Conservation (phyloP, 2,888 invertebrate species). For the Thelaira solivaga region DNA sequence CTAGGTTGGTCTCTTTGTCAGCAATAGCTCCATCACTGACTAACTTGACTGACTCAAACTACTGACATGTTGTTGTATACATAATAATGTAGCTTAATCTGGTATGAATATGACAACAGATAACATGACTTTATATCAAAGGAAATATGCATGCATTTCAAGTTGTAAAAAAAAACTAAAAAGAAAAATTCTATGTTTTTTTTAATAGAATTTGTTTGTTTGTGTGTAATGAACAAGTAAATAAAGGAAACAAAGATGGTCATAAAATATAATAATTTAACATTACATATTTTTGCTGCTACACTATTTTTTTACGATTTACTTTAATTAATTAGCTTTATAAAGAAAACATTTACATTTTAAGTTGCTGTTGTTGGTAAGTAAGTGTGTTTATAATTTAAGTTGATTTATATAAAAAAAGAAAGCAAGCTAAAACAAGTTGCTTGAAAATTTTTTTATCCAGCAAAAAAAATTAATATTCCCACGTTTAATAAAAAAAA, state of each 20-base stretch:
- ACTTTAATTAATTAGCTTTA: conserved; percentile 53
- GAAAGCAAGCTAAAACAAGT: conserved; percentile 50
- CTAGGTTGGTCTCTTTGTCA: conserved; percentile 23
- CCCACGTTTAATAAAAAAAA: conserved; percentile 59
- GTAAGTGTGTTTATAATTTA: neutral
- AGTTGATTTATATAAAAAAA: neutral
- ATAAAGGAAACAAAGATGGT: conserved; percentile 37
- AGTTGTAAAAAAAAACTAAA: neutral
- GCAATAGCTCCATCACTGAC: conserved; percentile 21
- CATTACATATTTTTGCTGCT: conserved; percentile 43
- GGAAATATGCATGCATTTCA: conserved; percentile 36
- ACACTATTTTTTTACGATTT: conserved; percentile 26
- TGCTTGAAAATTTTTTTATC: conserved; percentile 18
- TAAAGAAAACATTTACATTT: conserved; percentile 51
- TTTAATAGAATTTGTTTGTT: conserved; percentile 37
- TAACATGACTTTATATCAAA: conserved; percentile 33
- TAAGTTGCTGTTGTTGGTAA: conserved; percentile 9
- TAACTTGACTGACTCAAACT: conserved; percentile 19
- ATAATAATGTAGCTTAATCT: conserved; percentile 31
- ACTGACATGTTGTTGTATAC: conserved; percentile 24
- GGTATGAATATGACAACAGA: conserved; percentile 26
- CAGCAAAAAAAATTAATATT: conserved; percentile 36
- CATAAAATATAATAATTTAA: conserved; percentile 54
- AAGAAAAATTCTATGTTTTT: conserved; percentile 53
- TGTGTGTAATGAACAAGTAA: conserved; percentile 1